Percentiles rank a stretch among this genome's conserved stretches.
phyloP scores from a whole-genome alignment of 2,797 vertebrate species.

The Bryconaethiops microstoma region DNA sequence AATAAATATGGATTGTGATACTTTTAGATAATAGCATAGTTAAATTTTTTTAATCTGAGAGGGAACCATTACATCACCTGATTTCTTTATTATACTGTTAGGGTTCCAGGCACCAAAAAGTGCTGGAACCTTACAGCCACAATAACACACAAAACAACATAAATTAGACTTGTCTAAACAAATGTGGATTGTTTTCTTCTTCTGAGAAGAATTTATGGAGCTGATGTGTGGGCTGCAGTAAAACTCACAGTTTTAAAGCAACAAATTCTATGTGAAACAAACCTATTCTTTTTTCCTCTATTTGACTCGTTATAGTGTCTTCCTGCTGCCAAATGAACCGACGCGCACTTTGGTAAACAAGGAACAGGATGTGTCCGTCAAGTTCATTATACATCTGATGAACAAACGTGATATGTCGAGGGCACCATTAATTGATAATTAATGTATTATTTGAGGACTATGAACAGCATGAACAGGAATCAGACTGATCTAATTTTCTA shows the following conservation, averaged over 20 bases:
- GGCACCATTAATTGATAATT: conserved; percentile 1
- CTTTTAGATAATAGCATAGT: no score
- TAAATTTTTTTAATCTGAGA: no score
- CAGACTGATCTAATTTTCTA: neutral
- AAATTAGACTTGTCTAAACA: neutral
- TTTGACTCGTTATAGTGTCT: neutral
- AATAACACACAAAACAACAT: neutral
- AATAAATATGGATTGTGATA: neutral
- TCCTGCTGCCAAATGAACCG: neutral
- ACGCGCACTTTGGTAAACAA: neutral
- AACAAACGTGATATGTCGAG: neutral
- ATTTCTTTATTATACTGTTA: neutral
- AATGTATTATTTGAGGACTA: neutral
- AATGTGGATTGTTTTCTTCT: neutral
- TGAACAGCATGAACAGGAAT: neutral
- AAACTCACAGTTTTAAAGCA: neutral
- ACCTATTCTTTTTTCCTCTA: neutral
- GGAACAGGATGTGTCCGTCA: neutral
- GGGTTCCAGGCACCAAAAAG: neutral
- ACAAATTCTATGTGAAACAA: neutral
- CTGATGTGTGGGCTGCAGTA: neutral
- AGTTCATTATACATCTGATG: conserved; percentile 30
- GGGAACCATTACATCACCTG: neutral
- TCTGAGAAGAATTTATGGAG: neutral
- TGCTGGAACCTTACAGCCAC: neutral